phyloP scores from a whole-genome alignment of 2,797 vertebrate genomes.

The Eupleurogrammus muticus region DNA sequence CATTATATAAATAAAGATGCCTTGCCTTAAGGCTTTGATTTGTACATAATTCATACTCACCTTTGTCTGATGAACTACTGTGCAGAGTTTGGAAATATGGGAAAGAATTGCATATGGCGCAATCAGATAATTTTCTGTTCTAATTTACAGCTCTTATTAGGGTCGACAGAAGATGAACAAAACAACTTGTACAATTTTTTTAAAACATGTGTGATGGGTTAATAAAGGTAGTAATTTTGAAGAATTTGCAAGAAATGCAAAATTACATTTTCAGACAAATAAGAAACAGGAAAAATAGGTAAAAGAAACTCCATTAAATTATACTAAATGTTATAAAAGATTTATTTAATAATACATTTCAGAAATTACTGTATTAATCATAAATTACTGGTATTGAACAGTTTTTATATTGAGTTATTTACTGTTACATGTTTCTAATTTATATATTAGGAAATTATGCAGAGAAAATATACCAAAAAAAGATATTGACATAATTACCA shows the following conservation, averaged over 20 bases:
- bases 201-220: background rate
- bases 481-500: background rate
- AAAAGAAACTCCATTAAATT: too few relatives aligned
- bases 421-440: background rate
- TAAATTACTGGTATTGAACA: background rate
- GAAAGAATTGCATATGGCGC: background rate
- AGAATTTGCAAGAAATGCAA: background rate
- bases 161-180: background rate
- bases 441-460: background rate
- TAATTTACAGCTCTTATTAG: background rate
- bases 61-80: too few relatives aligned
- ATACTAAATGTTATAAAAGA: background rate
- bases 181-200: background rate
- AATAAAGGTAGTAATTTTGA: background rate
- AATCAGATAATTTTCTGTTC: background rate
- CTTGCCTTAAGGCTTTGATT: too few relatives aligned
- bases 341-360: slow-evolving; percentile 17
- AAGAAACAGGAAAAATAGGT: too few relatives aligned
- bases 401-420: slow-evolving; percentile 1
- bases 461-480: background rate
- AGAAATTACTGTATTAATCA: background rate
- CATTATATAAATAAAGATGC: too few relatives aligned
- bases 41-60: background rate
- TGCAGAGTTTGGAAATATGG: background rate
- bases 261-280: background rate